phyloP scores from a whole-genome alignment of 2,888 invertebrate genomes.

The Leptodirus hochenwartii region DNA sequence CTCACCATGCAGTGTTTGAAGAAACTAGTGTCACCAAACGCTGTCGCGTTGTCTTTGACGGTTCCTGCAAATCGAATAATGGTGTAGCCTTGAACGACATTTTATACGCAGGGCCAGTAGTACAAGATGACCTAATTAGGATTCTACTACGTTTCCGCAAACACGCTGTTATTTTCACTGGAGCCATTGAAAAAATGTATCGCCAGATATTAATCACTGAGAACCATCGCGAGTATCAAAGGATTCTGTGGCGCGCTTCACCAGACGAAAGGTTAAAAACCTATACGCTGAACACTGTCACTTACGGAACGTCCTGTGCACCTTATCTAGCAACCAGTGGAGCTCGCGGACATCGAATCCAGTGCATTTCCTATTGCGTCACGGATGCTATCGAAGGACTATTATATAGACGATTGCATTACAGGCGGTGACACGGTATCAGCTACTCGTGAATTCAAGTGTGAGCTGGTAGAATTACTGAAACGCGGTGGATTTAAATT shows the following conservation, averaged over 20 bases:
- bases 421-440: no score
- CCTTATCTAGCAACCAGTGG: no score
- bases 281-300: constrained; percentile 12
- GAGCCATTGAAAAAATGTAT: constrained; percentile 16
- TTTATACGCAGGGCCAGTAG: constrained; percentile 11
- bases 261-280: constrained; percentile 7
- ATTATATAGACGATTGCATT: no score
- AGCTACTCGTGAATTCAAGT: no score
- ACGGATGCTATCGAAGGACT: no score
- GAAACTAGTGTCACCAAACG: constrained; percentile 9
- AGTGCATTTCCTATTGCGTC: no score
- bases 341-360: no score
- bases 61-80: constrained; percentile 10
- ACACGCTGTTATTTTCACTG: constrained; percentile 13
- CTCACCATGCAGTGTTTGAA: constrained; percentile 12
- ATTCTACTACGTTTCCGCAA: constrained; percentile 14
- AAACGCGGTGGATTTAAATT: no score
- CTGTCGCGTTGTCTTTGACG: constrained; percentile 12
- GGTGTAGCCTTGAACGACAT: constrained; percentile 10
- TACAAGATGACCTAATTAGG: constrained; percentile 13
- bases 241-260: constrained; percentile 12
- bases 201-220: constrained; percentile 11
- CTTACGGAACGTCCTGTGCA: constrained; percentile 15
- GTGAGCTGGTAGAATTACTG: no score
- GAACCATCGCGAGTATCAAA: constrained; percentile 12